Percentiles rank a stretch among this genome's conserved stretches.
These are phyloP conservation scores for Arge pagana DNA, from an alignment of 2,888 invertebrate species.

Conservation along the genomic window DNA sequence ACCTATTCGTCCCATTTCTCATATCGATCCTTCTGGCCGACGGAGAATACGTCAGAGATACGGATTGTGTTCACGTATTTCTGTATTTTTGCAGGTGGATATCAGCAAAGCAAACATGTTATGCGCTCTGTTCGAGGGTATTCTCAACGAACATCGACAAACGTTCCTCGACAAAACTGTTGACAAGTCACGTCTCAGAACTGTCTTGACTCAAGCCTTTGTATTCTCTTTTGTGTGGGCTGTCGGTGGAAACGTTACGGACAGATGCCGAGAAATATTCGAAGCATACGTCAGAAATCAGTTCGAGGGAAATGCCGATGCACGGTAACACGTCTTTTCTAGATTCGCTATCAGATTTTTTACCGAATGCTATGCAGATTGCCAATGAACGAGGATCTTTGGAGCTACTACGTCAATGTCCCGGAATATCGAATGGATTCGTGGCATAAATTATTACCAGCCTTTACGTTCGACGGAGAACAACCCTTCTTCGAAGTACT, in stretches of 20 bases:
- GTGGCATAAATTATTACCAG: constrained; percentile 80
- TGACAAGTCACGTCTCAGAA: constrained; percentile 61
- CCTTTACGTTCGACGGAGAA: constrained; percentile 71
- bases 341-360: constrained; percentile 3
- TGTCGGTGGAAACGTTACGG: constrained; percentile 82
- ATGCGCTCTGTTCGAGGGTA: constrained; percentile 73
- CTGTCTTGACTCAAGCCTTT: constrained; percentile 76
- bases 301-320: constrained; percentile 72
- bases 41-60: background rate
- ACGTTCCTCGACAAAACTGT: constrained; percentile 68
- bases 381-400: constrained; percentile 72
- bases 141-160: constrained; percentile 69
- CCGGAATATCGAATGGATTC: constrained; percentile 71
- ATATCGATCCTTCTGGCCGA: background rate
- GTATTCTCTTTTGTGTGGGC: constrained; percentile 84
- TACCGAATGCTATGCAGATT: constrained; percentile 60
- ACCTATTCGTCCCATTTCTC: too few relatives aligned
- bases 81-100: constrained; percentile 66
- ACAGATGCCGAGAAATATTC: constrained; percentile 70
- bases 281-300: constrained; percentile 72
- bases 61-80: constrained; percentile 6
- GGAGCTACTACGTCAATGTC: constrained; percentile 78
- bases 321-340: constrained; percentile 58
- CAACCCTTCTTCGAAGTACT: constrained; percentile 86
- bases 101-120: constrained; percentile 80